phyloP scores from a whole-genome alignment of 2,888 invertebrate genomes.

The Cantharis rufa region DNA sequence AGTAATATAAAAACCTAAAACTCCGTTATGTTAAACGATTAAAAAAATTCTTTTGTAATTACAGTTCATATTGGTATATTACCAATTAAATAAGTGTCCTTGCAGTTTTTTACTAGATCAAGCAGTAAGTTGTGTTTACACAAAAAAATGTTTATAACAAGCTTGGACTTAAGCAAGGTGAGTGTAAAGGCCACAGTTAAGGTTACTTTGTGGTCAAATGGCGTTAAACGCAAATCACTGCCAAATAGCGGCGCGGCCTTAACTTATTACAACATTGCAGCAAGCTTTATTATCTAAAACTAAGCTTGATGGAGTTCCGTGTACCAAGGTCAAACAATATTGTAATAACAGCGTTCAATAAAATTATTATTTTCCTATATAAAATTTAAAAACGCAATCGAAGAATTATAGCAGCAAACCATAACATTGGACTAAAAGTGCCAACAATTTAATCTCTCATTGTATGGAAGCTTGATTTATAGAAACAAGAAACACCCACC shows the following conservation, averaged over 20 bases:
- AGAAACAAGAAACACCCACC: slow-evolving; percentile 12
- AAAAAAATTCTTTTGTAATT: slow-evolving; percentile 8
- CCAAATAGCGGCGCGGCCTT: slow-evolving; percentile 36
- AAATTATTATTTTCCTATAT: neutral
- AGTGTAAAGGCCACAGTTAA: slow-evolving; percentile 30
- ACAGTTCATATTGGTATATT: slow-evolving; percentile 5
- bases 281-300: slow-evolving; percentile 33
- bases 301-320: slow-evolving; percentile 46
- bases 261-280: slow-evolving; percentile 26
- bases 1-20: slow-evolving; percentile 6
- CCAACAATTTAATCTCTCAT: slow-evolving; percentile 33
- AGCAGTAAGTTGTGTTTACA: slow-evolving; percentile 1
- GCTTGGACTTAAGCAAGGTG: slow-evolving; percentile 21
- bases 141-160: slow-evolving; percentile 15
- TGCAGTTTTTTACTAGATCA: slow-evolving; percentile 10
- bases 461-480: slow-evolving; percentile 36
- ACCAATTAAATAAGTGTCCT: slow-evolving; percentile 19
- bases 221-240: slow-evolving; percentile 32
- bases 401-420: neutral
- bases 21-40: slow-evolving; percentile 10
- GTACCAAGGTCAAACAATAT: slow-evolving; percentile 45
- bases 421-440: slow-evolving; percentile 34
- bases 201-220: slow-evolving; percentile 31
- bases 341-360: slow-evolving; percentile 16
- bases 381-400: neutral